Percentiles rank a stretch among this genome's conserved stretches.
phyloP scores from a whole-genome alignment of 2,113 vertebrate species.

The Monopterus albus region DNA sequence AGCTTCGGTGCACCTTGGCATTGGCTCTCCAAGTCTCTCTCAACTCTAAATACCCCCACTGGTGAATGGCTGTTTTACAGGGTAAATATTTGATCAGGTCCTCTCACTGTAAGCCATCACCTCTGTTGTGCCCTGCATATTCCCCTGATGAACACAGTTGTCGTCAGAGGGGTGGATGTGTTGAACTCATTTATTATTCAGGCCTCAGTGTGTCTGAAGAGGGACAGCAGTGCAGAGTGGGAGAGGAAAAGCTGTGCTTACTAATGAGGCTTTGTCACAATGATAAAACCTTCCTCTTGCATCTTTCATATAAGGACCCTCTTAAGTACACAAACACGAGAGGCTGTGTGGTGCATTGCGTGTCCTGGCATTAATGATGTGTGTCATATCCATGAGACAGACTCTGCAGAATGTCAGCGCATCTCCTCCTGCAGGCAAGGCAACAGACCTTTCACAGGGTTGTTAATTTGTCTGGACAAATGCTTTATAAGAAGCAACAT shows the following conservation, averaged over 20 bases:
- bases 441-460: neutral
- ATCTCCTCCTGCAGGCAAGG: neutral
- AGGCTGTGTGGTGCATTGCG: conserved; percentile 14
- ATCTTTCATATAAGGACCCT: conserved; percentile 64
- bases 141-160: conserved; percentile 46
- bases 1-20: too few relatives aligned
- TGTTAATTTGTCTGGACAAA: neutral
- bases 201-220: conserved; percentile 37
- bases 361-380: conserved; percentile 50
- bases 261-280: conserved; percentile 66
- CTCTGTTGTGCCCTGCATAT: neutral
- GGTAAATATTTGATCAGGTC: conserved; percentile 32
- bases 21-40: too few relatives aligned
- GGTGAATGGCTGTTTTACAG: conserved; percentile 12
- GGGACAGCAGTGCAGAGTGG: conserved; percentile 46
- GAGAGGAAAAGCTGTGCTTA: conserved; percentile 41
- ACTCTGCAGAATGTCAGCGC: too few relatives aligned
- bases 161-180: conserved; percentile 50
- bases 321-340: conserved; percentile 22
- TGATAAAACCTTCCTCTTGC: conserved; percentile 62
- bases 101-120: neutral
- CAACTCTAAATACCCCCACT: neutral
- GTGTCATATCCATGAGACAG: neutral
- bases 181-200: conserved; percentile 73
- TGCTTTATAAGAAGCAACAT: neutral